phyloP scores from a whole-genome alignment of 2,797 vertebrate species.

The Cuniculus paca region DNA sequence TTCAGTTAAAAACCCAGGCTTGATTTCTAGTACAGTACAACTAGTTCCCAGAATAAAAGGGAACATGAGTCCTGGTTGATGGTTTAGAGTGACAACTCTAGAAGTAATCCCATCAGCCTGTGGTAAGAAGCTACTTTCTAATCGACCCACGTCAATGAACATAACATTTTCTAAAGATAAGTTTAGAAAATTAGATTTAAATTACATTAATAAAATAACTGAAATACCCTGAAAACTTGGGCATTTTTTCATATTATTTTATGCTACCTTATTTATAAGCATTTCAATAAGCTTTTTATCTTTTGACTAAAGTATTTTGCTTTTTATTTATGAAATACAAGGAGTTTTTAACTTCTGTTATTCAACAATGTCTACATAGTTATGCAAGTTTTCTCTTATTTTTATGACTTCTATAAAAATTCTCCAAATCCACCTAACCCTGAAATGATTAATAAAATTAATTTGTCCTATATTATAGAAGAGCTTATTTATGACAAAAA shows the following conservation, averaged over 20 bases:
- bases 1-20: background rate
- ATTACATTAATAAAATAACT: background rate
- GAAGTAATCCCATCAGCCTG: background rate
- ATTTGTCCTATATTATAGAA: background rate
- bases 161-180: background rate
- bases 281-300: constrained; percentile 29
- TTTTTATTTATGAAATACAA: constrained; percentile 38
- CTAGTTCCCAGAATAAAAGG: background rate
- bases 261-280: background rate
- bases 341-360: background rate
- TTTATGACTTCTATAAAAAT: background rate
- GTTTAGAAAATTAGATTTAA: background rate
- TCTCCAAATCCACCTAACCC: background rate
- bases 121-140: background rate
- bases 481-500: constrained; percentile 13
- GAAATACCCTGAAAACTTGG: background rate
- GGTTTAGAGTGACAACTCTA: background rate
- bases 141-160: background rate
- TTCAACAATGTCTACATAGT: background rate
- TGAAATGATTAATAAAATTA: background rate
- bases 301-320: background rate
- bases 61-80: background rate
- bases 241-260: constrained; percentile 3
- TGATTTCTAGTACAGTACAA: background rate
- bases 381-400: background rate